Percentiles rank a stretch among this genome's conserved stretches.
Evolutionary conservation across 2,113 vertebrate genomes (phyloP).

Genomic region (Rissa tridactyla): DNA sequence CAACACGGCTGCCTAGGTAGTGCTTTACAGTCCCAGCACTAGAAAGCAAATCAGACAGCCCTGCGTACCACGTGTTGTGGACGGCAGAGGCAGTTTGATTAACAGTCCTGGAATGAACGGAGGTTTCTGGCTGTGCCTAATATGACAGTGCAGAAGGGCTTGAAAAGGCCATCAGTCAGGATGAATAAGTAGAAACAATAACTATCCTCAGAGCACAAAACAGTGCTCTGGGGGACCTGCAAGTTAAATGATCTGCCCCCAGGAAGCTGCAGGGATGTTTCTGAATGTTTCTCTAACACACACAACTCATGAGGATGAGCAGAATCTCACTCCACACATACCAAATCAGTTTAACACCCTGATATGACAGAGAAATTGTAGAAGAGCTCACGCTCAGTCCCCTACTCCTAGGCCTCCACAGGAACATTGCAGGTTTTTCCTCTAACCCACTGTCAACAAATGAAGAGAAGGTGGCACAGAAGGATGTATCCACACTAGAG

Average conservation of each 20-base stretch:
- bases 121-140: background rate
- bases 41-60: background rate
- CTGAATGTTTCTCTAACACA: background rate
- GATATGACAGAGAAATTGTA: background rate
- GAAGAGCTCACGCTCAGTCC: background rate
- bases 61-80: rapidly evolving
- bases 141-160: background rate
- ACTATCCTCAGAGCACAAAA: background rate
- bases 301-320: background rate
- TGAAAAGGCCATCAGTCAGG: background rate
- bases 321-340: background rate
- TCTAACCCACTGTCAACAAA: background rate
- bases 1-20: background rate
- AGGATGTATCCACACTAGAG: background rate
- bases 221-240: background rate
- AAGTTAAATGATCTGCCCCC: background rate
- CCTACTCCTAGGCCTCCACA: background rate
- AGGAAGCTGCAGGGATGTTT: background rate
- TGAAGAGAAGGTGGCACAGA: background rate
- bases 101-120: background rate
- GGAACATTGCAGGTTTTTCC: background rate
- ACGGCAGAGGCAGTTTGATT: background rate
- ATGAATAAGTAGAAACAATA: background rate
- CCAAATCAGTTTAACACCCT: background rate
- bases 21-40: background rate